Conservation (phyloP, 2,888 invertebrate species). For the Lochmaea crataegi region DNA sequence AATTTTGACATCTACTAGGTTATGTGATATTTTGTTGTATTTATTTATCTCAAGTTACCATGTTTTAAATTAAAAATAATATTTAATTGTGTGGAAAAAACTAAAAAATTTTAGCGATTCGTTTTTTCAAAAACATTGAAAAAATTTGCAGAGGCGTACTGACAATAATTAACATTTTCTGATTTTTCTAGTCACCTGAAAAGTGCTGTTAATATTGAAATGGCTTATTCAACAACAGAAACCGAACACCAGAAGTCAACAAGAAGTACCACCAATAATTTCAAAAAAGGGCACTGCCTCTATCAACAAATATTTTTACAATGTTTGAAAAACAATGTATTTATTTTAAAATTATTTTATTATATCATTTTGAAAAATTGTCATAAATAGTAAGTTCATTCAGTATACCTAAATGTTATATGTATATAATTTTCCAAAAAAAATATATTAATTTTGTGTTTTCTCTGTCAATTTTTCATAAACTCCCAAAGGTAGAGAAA, state of each 20-base stretch:
- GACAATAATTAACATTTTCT: neutral
- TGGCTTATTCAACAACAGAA: conserved; percentile 42
- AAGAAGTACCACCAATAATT: conserved; percentile 33
- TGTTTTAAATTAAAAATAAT: too few relatives aligned
- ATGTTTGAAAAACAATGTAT: conserved; percentile 47
- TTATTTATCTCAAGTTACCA: too few relatives aligned
- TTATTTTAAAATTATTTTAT: conserved; percentile 51
- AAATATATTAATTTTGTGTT: conserved; percentile 4
- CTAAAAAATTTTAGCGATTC: too few relatives aligned
- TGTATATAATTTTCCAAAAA: conserved; percentile 22
- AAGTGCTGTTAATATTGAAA: conserved; percentile 44
- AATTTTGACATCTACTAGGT: too few relatives aligned
- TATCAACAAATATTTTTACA: conserved; percentile 37
- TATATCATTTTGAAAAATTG: conserved; percentile 45
- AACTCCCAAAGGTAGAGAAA: too few relatives aligned
- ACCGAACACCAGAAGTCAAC: conserved; percentile 50
- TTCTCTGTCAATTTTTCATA: neutral
- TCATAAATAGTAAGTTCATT: conserved; percentile 48
- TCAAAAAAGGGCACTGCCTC: conserved; percentile 38
- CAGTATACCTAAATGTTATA: conserved; percentile 21
- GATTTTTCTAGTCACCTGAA: conserved; percentile 49
- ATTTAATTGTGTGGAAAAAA: too few relatives aligned
- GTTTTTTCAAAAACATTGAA: too few relatives aligned
- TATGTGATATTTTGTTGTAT: too few relatives aligned
- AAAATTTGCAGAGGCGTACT: too few relatives aligned